Percentiles rank a stretch among this genome's conserved stretches.
Evolutionary conservation across 2,888 invertebrate species (phyloP).

Genomic region (Drosophila kokeensis): DNA sequence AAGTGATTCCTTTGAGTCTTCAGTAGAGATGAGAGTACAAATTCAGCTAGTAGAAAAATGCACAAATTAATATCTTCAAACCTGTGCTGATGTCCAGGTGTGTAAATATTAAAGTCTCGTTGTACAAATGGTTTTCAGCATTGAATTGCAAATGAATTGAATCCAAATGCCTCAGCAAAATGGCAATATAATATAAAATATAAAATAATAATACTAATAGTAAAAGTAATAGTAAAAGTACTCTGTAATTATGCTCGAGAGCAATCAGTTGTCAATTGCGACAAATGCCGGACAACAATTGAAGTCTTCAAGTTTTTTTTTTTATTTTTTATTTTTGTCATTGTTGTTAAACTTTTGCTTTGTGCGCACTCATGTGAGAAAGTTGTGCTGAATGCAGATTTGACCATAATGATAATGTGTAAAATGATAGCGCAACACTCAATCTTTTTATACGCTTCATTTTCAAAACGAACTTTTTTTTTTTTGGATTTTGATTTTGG

Average conservation of each 20-base stretch:
- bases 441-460: constrained; percentile 4
- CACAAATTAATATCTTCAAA: not conserved
- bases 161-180: constrained; percentile 29
- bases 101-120: constrained; percentile 24
- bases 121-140: constrained; percentile 42
- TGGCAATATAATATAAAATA: constrained; percentile 16
- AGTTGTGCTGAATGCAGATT: constrained; percentile 78
- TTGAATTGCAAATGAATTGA: constrained; percentile 17
- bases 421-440: constrained; percentile 31
- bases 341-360: constrained; percentile 10
- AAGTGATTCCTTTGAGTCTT: too few relatives aligned
- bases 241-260: constrained; percentile 47
- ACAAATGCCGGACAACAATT: constrained; percentile 51
- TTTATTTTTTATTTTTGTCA: constrained; percentile 25
- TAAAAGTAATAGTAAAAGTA: constrained; percentile 27
- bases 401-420: constrained; percentile 56
- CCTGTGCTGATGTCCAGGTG: not conserved
- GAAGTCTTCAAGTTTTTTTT: constrained; percentile 39
- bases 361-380: constrained; percentile 69
- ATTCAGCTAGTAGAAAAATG: not conserved
- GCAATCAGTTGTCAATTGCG: constrained; percentile 62
- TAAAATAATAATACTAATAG: constrained; percentile 20
- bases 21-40: not conserved
- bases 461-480: constrained; percentile 25
- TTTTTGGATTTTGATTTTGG: constrained; percentile 1